phyloP scores from a whole-genome alignment of 2,113 vertebrate species.

The Callopanchax toddi region DNA sequence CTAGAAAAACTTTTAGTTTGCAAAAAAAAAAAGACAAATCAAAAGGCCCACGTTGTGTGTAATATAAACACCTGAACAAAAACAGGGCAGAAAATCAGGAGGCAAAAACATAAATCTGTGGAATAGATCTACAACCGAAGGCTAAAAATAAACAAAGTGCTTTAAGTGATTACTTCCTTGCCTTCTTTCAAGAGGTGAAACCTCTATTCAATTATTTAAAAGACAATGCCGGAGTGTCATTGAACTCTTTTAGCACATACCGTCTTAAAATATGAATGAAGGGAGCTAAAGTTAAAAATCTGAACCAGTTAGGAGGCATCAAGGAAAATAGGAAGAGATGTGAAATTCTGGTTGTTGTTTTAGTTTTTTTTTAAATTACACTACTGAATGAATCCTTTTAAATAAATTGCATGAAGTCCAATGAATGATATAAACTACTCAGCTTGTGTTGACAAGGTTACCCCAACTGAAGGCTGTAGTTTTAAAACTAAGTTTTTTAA shows the following conservation, averaged over 20 bases:
- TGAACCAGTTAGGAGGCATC: slow-evolving; percentile 28
- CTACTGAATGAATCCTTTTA: too few relatives aligned
- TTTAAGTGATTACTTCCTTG: slow-evolving; percentile 12
- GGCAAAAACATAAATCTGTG: slow-evolving; percentile 32
- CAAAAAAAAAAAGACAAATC: slow-evolving; percentile 27
- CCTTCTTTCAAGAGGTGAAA: slow-evolving; percentile 55
- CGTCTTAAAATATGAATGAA: slow-evolving; percentile 56
- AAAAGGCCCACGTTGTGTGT: not conserved
- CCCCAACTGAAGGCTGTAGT: not conserved
- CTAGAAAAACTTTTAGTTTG: slow-evolving; percentile 13
- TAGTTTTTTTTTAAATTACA: too few relatives aligned
- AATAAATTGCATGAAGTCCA: too few relatives aligned
- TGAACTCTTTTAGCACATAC: slow-evolving; percentile 67
- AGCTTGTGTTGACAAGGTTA: too few relatives aligned
- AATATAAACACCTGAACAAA: slow-evolving; percentile 17
- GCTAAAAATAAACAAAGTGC: slow-evolving; percentile 68
- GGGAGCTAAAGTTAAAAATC: slow-evolving; percentile 54
- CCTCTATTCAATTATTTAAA: slow-evolving; percentile 73
- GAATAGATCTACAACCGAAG: slow-evolving; percentile 31
- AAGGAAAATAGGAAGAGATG: not conserved
- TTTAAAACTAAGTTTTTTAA: slow-evolving; percentile 22
- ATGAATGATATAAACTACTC: too few relatives aligned
- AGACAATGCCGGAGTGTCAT: slow-evolving; percentile 60
- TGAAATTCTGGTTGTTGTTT: too few relatives aligned
- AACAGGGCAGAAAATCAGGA: slow-evolving; percentile 1